Percentiles rank a stretch among this genome's conserved stretches.
These are phyloP conservation scores for Galerucella pusilla DNA, from an alignment of 2,888 invertebrate genomes.

Conservation along the genomic window DNA sequence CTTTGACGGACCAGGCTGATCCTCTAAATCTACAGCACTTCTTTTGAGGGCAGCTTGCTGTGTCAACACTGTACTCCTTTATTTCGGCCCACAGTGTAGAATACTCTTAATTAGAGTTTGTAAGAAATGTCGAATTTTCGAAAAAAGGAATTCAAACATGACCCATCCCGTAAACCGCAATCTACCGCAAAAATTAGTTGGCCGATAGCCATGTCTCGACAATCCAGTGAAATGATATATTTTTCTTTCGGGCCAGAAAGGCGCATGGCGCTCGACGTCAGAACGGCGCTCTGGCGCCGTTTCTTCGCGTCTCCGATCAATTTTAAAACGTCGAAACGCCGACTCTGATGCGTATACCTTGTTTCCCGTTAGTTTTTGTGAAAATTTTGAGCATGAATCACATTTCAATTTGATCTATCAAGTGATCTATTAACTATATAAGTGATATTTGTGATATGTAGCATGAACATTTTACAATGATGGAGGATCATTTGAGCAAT, in stretches of 20 bases:
- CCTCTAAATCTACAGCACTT: too few species aligned
- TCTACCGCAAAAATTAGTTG: slow-evolving; percentile 24
- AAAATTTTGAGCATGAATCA: slow-evolving; percentile 21
- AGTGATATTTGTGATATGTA: slow-evolving; percentile 28
- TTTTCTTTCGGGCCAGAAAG: slow-evolving; percentile 28
- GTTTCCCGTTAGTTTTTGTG: background rate
- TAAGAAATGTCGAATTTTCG: background rate
- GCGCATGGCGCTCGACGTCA: slow-evolving; percentile 58
- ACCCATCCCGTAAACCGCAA: slow-evolving; percentile 8
- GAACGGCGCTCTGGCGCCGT: slow-evolving; percentile 54
- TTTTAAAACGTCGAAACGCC: slow-evolving; percentile 44
- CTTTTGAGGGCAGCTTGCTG: too few species aligned
- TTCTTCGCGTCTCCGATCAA: slow-evolving; percentile 48
- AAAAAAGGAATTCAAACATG: background rate
- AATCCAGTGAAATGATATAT: background rate
- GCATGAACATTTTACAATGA: slow-evolving; percentile 30
- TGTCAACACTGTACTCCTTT: too few species aligned
- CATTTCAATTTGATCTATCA: slow-evolving; percentile 13
- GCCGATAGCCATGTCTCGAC: slow-evolving; percentile 18
- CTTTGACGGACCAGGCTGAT: too few species aligned
- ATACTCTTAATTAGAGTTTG: too few species aligned
- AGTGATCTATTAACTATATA: background rate
- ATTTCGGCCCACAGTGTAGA: too few species aligned
- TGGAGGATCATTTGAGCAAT: slow-evolving; percentile 58
- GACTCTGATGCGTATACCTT: slow-evolving; percentile 18